Conservation (phyloP, 2,797 vertebrate genomes). For the Aplochiton taeniatus region DNA sequence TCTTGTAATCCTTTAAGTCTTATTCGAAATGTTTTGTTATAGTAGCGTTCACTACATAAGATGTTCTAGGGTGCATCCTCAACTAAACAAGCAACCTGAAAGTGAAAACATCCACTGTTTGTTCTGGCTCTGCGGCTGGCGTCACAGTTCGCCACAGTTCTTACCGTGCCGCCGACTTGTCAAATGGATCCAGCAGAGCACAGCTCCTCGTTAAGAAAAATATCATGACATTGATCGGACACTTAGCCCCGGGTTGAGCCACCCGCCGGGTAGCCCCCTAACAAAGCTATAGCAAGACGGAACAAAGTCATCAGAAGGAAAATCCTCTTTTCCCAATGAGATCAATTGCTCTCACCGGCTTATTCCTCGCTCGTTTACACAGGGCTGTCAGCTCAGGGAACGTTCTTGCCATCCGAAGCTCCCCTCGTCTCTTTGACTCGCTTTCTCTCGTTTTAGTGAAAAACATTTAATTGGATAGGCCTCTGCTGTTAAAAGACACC, state of each 20-base stretch:
- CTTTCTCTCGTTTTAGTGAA: not conserved
- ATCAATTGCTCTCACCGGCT: constrained; percentile 14
- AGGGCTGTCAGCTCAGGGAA: constrained; percentile 18
- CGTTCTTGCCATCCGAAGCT: constrained; percentile 3
- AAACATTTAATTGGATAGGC: constrained; percentile 9
- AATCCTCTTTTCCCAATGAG: constrained; percentile 19
- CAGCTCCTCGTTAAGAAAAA: constrained; percentile 1
- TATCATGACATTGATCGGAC: constrained; percentile 16
- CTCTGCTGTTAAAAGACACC: constrained; percentile 12
- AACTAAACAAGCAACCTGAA: too few relatives aligned
- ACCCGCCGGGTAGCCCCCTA: not conserved
- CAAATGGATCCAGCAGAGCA: constrained; percentile 1
- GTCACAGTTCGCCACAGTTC: not conserved
- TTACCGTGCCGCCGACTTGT: constrained; percentile 1
- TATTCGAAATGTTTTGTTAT: too few relatives aligned
- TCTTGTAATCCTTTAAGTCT: too few relatives aligned
- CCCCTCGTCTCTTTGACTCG: too few relatives aligned
- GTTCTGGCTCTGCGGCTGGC: not conserved
- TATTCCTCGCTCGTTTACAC: constrained; percentile 17
- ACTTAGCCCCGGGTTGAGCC: not conserved
- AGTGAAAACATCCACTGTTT: too few relatives aligned
- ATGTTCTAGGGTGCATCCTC: too few relatives aligned
- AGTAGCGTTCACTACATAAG: too few relatives aligned
- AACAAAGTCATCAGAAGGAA: constrained; percentile 27
- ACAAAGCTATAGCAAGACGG: not conserved